phyloP scores from a whole-genome alignment of 2,888 invertebrate species.

The Lagria hirta region DNA sequence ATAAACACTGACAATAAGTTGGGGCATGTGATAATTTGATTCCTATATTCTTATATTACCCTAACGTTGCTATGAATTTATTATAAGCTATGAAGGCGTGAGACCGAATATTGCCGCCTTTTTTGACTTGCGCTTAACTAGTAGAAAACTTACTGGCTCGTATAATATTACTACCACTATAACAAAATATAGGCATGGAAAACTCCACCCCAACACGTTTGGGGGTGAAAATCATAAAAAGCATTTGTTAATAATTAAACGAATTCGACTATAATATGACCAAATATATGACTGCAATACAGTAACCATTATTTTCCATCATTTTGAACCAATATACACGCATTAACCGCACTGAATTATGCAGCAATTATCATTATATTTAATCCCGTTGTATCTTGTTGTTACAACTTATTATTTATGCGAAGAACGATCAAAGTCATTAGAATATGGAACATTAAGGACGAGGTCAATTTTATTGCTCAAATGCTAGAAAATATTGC shows the following conservation, averaged over 20 bases:
- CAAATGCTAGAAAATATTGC: too few relatives aligned
- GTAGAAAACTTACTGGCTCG: conserved; percentile 29
- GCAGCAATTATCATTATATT: conserved; percentile 36
- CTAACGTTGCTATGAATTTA: conserved; percentile 45
- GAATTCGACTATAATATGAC: conserved; percentile 38
- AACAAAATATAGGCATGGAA: too few relatives aligned
- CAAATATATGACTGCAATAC: conserved; percentile 30
- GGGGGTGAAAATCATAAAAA: conserved; percentile 22
- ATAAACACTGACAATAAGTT: conserved; percentile 39
- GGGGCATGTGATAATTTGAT: conserved; percentile 38
- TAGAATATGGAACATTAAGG: too few relatives aligned
- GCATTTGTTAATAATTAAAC: conserved; percentile 35
- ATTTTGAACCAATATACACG: conserved; percentile 31
- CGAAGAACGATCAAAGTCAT: conserved; percentile 35
- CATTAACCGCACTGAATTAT: conserved; percentile 38
- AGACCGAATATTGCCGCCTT: conserved; percentile 44
- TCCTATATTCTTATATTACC: conserved; percentile 37
- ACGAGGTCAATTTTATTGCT: too few relatives aligned
- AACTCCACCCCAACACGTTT: conserved; percentile 41
- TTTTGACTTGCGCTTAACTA: conserved; percentile 41
- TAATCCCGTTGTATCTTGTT: conserved; percentile 34
- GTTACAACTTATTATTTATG: conserved; percentile 38
- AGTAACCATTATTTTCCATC: conserved; percentile 35
- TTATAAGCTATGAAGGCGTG: conserved; percentile 45
- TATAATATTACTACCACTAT: too few relatives aligned